phyloP scores from a whole-genome alignment of 2,888 invertebrate species.

The Orthosia cruda region DNA sequence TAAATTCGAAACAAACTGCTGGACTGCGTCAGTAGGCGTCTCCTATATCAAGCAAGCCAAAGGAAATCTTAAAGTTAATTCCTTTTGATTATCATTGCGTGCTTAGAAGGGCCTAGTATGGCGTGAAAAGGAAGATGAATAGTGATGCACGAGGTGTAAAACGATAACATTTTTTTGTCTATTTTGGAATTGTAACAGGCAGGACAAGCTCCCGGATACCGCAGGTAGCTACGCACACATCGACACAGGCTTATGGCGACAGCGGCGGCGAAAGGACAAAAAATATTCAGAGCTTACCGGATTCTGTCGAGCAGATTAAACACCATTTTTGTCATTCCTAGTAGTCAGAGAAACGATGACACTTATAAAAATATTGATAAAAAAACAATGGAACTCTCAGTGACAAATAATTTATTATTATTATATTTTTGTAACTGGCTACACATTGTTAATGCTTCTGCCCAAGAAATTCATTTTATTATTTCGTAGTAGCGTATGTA shows the following conservation, averaged over 20 bases:
- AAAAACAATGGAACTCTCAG: neutral
- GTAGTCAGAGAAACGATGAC: neutral
- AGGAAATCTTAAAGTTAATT: slow-evolving; percentile 27
- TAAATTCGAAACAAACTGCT: slow-evolving; percentile 47
- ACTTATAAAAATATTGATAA: neutral
- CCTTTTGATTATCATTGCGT: slow-evolving; percentile 62
- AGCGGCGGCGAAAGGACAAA: slow-evolving; percentile 77
- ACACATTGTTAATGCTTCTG: neutral
- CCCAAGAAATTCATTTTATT: neutral
- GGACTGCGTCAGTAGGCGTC: neutral
- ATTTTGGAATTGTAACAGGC: slow-evolving; percentile 83
- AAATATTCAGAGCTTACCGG: slow-evolving; percentile 56
- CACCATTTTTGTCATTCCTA: slow-evolving; percentile 16
- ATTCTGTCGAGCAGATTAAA: slow-evolving; percentile 63
- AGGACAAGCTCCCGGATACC: slow-evolving; percentile 85
- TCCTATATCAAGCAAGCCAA: slow-evolving; percentile 1
- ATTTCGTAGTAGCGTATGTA: too few relatives aligned
- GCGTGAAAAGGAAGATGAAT: slow-evolving; percentile 69
- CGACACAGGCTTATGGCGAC: slow-evolving; percentile 76
- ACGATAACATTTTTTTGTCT: slow-evolving; percentile 81
- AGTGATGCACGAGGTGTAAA: slow-evolving; percentile 83
- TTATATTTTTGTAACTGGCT: neutral
- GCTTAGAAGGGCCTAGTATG: slow-evolving; percentile 63
- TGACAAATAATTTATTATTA: neutral
- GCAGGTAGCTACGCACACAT: slow-evolving; percentile 89